Conservation (phyloP, 2,888 invertebrate genomes). For the Portevinia maculata region DNA sequence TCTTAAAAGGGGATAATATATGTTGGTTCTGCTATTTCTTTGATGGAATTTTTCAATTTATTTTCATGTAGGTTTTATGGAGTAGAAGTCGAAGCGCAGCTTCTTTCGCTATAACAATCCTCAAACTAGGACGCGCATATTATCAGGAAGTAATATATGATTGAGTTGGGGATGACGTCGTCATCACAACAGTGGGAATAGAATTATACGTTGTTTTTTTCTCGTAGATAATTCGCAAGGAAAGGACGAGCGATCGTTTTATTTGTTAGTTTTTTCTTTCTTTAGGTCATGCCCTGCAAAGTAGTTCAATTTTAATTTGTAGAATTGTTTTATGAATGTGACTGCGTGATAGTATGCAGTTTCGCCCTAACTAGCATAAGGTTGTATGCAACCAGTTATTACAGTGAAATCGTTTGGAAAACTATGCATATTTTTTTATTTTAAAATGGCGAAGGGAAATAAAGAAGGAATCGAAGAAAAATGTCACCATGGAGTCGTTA, state of each 20-base stretch:
- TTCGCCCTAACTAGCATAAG: not conserved
- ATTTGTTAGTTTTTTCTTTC: slow-evolving; percentile 13
- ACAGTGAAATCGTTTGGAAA: slow-evolving; percentile 57
- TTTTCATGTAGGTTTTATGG: slow-evolving; percentile 77
- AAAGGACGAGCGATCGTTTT: slow-evolving; percentile 35
- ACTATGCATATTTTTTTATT: slow-evolving; percentile 23
- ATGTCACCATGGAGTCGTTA: slow-evolving; percentile 17
- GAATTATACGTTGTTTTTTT: slow-evolving; percentile 5
- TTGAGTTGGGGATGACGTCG: slow-evolving; percentile 30
- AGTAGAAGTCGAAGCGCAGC: slow-evolving; percentile 66
- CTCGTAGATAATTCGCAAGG: no score
- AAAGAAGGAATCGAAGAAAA: slow-evolving; percentile 20
- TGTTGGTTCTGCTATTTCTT: slow-evolving; percentile 58
- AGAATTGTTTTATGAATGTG: slow-evolving; percentile 58
- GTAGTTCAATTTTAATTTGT: slow-evolving; percentile 54
- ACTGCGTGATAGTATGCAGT: not conserved
- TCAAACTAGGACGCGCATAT: slow-evolving; percentile 61
- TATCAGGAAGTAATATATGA: slow-evolving; percentile 30
- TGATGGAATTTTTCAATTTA: slow-evolving; percentile 78
- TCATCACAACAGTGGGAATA: slow-evolving; percentile 25
- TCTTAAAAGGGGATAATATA: slow-evolving; percentile 51
- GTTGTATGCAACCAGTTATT: slow-evolving; percentile 37
- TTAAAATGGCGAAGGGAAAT: not conserved
- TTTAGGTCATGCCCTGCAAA: slow-evolving; percentile 10
- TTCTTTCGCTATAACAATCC: slow-evolving; percentile 23